Conservation (phyloP, 2,797 vertebrate species). For the Erethizon dorsatum region DNA sequence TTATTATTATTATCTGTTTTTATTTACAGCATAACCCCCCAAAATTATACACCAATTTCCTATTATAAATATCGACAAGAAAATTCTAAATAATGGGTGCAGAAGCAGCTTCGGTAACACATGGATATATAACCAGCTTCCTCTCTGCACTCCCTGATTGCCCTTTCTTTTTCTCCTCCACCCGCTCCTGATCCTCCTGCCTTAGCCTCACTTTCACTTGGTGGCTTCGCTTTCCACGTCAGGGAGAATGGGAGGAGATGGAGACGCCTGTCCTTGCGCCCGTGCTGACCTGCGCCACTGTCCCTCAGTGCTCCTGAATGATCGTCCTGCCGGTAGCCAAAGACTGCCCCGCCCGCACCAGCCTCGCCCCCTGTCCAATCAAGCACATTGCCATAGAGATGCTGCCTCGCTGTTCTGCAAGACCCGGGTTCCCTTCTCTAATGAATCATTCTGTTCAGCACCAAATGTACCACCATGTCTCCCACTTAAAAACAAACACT, state of each 20-base stretch:
- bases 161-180: constrained; percentile 20
- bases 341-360: too few relatives aligned
- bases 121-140: not conserved
- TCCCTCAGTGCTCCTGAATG: not conserved
- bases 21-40: not conserved
- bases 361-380: too few relatives aligned
- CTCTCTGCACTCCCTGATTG: not conserved
- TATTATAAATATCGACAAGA: constrained; percentile 1
- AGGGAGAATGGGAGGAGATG: not conserved
- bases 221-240: not conserved
- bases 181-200: not conserved
- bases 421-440: constrained; percentile 36
- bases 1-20: not conserved
- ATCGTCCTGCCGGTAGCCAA: too few relatives aligned
- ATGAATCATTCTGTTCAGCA: not conserved
- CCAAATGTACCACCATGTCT: not conserved
- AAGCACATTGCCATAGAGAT: not conserved
- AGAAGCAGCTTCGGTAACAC: not conserved
- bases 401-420: not conserved
- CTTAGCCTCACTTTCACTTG: not conserved
- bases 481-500: not conserved
- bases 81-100: constrained; percentile 46
- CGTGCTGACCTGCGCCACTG: not conserved
- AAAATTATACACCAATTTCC: not conserved
- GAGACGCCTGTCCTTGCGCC: not conserved